Evolutionary conservation across 2,888 invertebrate genomes (phyloP).

Genomic region (Nemotelus pantherinus): DNA sequence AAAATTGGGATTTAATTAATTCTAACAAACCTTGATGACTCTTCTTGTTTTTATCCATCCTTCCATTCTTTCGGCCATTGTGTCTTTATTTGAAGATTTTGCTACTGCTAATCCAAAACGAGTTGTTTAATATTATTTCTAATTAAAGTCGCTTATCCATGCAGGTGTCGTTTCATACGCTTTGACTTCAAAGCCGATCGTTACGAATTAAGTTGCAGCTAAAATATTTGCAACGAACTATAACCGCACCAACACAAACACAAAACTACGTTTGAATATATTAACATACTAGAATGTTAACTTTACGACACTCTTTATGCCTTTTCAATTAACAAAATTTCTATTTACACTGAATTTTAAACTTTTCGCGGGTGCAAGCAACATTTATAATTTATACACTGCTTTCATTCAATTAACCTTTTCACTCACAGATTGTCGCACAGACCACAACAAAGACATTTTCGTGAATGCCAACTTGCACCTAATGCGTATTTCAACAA

Average conservation of each 20-base stretch:
- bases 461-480: conserved; percentile 7
- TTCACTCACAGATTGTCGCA: neutral
- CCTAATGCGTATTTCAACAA: neutral
- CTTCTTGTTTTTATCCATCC: conserved; percentile 36
- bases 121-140: neutral
- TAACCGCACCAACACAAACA: too few relatives aligned
- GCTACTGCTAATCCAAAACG: neutral
- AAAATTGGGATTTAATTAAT: neutral
- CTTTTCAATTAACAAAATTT: too few relatives aligned
- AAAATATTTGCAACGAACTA: neutral
- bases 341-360: too few relatives aligned
- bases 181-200: neutral
- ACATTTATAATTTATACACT: neutral
- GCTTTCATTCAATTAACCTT: neutral
- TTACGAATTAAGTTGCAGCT: neutral
- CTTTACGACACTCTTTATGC: too few relatives aligned
- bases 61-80: conserved; percentile 20
- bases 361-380: neutral
- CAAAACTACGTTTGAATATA: too few relatives aligned
- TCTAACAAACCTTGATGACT: conserved; percentile 32
- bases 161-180: conserved; percentile 10
- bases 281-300: too few relatives aligned
- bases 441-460: conserved; percentile 20
- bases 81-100: conserved; percentile 8
- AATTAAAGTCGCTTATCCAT: neutral